Evolutionary conservation across 1,140 invertebrate species (phyloP).

Genomic region (Eurosta solidaginis): DNA sequence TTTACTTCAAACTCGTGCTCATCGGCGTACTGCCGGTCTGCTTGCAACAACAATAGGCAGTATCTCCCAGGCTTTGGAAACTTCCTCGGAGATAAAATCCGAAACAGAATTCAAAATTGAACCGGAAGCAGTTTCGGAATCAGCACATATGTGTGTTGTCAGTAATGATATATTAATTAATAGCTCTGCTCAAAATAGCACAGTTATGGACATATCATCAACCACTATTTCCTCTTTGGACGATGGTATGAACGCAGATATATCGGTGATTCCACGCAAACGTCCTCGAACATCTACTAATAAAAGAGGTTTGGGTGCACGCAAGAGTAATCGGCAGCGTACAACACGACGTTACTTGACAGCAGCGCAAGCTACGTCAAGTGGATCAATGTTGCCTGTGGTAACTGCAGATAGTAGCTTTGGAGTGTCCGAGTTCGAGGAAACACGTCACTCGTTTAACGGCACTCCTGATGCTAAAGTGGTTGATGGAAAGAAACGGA

Average conservation of each 20-base stretch:
- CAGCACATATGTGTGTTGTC: background rate
- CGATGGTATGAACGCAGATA: background rate
- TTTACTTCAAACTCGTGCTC: constrained; percentile 47
- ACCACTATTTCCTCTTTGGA: background rate
- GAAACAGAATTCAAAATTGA: constrained; percentile 19
- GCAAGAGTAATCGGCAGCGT: constrained; percentile 54
- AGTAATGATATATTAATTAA: constrained; percentile 10
- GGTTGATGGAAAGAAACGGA: constrained; percentile 45
- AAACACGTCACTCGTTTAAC: constrained; percentile 41
- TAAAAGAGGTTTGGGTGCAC: constrained; percentile 43
- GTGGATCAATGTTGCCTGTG: background rate
- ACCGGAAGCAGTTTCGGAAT: background rate
- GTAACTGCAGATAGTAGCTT: constrained; percentile 5
- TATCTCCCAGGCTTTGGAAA: background rate
- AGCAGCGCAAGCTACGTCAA: constrained; percentile 31
- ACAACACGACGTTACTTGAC: constrained; percentile 44
- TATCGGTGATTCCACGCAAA: constrained; percentile 9
- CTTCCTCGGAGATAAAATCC: background rate
- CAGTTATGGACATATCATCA: background rate
- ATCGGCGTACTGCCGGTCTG: constrained; percentile 37
- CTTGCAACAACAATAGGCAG: background rate
- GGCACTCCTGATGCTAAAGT: constrained; percentile 39
- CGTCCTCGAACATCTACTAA: constrained; percentile 42
- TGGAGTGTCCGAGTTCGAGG: constrained; percentile 40
- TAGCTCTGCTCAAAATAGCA: constrained; percentile 23